These are phyloP conservation scores for Malurus elegans DNA, from an alignment of 2,113 vertebrate species.

Conservation along the genomic window DNA sequence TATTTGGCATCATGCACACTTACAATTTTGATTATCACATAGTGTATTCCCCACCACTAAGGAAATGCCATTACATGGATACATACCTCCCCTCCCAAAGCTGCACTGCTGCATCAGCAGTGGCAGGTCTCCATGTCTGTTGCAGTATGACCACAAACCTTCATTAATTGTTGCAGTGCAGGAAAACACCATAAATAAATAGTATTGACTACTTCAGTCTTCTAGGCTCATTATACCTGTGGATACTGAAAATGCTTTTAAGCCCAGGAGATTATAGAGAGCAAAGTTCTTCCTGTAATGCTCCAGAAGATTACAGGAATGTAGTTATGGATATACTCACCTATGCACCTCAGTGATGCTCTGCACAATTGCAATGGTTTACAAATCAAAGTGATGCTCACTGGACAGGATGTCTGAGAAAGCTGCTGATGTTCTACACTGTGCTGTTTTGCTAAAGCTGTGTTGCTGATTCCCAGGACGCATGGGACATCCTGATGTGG, in stretches of 20 bases:
- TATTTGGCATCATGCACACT: neutral
- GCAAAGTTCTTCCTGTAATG: neutral
- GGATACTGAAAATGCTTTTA: conserved; percentile 7
- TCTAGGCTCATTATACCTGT: neutral
- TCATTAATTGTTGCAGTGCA: neutral
- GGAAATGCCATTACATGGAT: neutral
- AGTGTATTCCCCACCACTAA: neutral
- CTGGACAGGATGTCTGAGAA: neutral
- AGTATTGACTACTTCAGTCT: neutral
- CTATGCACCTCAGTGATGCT: neutral
- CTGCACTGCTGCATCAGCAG: neutral
- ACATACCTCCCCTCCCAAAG: neutral
- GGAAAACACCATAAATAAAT: neutral
- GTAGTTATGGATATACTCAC: neutral
- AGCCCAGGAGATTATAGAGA: neutral
- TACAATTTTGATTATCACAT: neutral
- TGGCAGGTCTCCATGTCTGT: neutral
- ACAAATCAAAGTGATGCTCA: neutral
- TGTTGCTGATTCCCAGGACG: neutral
- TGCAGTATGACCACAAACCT: neutral
- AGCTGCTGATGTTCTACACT: neutral
- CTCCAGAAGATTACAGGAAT: neutral
- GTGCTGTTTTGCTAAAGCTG: neutral
- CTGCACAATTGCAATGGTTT: neutral
- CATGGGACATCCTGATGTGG: neutral